These are phyloP conservation scores for Matsumyia berberina DNA, from an alignment of 2,888 invertebrate species.

Conservation along the genomic window DNA sequence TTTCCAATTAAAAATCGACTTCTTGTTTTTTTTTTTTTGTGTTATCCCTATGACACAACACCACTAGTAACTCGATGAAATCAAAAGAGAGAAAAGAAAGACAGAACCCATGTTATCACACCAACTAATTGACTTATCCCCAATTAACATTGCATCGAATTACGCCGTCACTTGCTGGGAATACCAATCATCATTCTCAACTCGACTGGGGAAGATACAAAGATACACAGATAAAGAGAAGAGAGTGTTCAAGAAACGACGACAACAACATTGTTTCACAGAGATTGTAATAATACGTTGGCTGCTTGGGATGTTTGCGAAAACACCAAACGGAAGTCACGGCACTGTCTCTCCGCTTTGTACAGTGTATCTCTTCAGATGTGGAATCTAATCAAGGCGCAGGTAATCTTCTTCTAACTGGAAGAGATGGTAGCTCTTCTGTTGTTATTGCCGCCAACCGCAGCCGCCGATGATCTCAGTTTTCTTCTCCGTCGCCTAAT, in stretches of 20 bases:
- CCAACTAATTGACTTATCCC: slow-evolving; percentile 74
- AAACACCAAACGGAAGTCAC: slow-evolving; percentile 74
- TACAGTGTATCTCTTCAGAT: slow-evolving; percentile 40
- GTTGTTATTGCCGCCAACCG: slow-evolving; percentile 2
- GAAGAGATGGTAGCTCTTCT: slow-evolving; percentile 4
- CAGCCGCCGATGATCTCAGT: background rate
- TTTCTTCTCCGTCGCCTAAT: slow-evolving; percentile 60
- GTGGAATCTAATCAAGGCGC: slow-evolving; percentile 72
- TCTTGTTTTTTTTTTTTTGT: no score
- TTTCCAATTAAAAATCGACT: no score
- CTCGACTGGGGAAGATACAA: slow-evolving; percentile 18
- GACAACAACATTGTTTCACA: slow-evolving; percentile 55
- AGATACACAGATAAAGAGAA: slow-evolving; percentile 8
- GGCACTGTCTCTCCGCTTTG: slow-evolving; percentile 25
- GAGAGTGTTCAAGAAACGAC: slow-evolving; percentile 27
- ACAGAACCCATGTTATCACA: slow-evolving; percentile 69
- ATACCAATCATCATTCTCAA: slow-evolving; percentile 68
- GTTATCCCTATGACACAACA: no score
- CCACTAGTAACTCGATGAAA: background rate
- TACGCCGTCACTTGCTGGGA: slow-evolving; percentile 69
- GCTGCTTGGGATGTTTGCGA: slow-evolving; percentile 65
- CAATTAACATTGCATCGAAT: slow-evolving; percentile 75
- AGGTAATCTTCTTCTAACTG: slow-evolving; percentile 32
- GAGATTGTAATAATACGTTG: slow-evolving; percentile 67
- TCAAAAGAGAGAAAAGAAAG: slow-evolving; percentile 31